Evolutionary conservation across 2,797 vertebrate species (phyloP).

Genomic region (Perodicticus potto): DNA sequence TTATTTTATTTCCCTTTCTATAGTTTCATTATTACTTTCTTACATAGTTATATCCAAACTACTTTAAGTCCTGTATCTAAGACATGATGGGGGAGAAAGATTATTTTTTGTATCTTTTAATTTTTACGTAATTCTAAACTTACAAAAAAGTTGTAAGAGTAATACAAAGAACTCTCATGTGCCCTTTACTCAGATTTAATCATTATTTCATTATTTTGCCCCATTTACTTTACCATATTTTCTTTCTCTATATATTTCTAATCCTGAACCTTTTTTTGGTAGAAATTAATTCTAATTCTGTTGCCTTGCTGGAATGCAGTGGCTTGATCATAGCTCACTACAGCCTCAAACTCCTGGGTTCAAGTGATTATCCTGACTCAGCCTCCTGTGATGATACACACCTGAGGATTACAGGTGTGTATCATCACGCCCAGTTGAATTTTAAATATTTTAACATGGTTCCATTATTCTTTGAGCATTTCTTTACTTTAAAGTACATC

Average conservation of each 20-base stretch:
- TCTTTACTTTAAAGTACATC: neutral
- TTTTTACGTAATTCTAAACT: neutral
- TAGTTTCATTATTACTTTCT: slow-evolving; percentile 24
- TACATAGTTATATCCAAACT: neutral
- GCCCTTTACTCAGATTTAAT: neutral
- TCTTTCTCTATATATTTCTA: neutral
- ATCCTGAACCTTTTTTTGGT: neutral
- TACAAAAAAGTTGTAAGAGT: neutral
- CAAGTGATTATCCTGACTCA: too few relatives aligned
- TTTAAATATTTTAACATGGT: neutral
- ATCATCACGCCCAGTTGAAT: too few relatives aligned
- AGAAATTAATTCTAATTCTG: too few relatives aligned
- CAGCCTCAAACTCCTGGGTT: too few relatives aligned
- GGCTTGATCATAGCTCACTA: too few relatives aligned
- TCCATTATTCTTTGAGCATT: neutral
- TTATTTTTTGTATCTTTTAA: neutral
- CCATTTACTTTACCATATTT: neutral
- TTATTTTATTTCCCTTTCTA: neutral
- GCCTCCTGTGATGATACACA: too few relatives aligned
- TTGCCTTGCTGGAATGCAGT: too few relatives aligned
- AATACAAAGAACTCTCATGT: neutral
- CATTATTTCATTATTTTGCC: neutral
- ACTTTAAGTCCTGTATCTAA: neutral
- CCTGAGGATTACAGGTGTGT: too few relatives aligned
- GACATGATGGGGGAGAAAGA: neutral